Evolutionary conservation across 2,888 invertebrate genomes (phyloP), one percentile per base, ranked within the genome.

Genomic region (Uropetala carovei): DNA sequence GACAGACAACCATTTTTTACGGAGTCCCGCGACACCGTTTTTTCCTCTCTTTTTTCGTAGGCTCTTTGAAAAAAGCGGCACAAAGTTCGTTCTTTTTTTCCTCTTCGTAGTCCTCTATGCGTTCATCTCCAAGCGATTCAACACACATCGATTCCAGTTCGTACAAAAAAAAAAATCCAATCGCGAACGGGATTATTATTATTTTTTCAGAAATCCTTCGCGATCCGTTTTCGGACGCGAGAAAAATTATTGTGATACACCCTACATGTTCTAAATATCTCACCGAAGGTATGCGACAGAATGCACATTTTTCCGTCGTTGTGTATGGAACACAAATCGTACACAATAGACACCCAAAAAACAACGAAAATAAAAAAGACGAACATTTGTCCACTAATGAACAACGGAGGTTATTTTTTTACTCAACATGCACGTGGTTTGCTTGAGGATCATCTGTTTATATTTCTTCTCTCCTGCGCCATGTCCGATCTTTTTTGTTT

Each of bases 311-410:
- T 75, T 75, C 75, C 18, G 0, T 27, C 0, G 27, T 11, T 75
- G 8, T 27, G 27, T 43, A 43, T 75, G 75, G 75, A 75, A 75
- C 75, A 75, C 22, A 27, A 13, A 75, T 75, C 75, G 75, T 75
- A 75, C 75, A 75, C 75, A 75, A 75, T 75, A 75, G 75, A 75
- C 75, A 75, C 75, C 75, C 22, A 75, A 75, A 75, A 75, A 75
- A 75, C 13, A 27, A 75, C 9, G 22, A 0, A 75, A 75, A 18
- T 10, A 27, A 75, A 27, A 27, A 75, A 43, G 43, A 43, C 43
- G 43, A 22, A 75, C 22, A 75, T 14, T 22, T 75, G 75, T 75
- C 27, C 75, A 27, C 75, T 75, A 75, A 27, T 75, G 22, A 75
- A 75, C 27, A 75, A 75, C 75, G 75, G 22, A 75, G 22, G 75